Evolutionary conservation across 2,888 invertebrate species (phyloP).

Genomic region (Macroteleia sp.): DNA sequence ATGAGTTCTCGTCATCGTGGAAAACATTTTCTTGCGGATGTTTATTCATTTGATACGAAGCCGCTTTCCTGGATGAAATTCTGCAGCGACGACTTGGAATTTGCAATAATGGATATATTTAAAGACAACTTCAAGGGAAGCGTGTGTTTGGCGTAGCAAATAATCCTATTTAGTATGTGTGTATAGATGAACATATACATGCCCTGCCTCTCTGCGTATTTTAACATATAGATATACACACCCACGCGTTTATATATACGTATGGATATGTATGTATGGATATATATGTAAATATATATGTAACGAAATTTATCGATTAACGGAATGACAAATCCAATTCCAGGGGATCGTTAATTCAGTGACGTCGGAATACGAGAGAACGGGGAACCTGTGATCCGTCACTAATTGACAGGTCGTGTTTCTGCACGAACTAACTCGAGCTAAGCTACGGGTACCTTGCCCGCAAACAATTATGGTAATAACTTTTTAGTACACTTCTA

Average conservation of each 20-base stretch:
- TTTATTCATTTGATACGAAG: constrained; percentile 43
- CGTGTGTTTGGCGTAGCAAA: constrained; percentile 18
- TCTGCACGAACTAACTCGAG: constrained; percentile 46
- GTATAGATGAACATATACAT: background rate
- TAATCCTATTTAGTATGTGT: constrained; percentile 14
- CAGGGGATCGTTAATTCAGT: constrained; percentile 50
- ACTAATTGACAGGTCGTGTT: constrained; percentile 73
- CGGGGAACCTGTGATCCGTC: constrained; percentile 62
- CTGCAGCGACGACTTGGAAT: constrained; percentile 30
- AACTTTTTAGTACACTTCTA: constrained; percentile 40
- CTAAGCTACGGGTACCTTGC: constrained; percentile 20
- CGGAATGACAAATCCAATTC: constrained; percentile 50
- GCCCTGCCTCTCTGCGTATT: too few species aligned
- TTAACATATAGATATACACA: too few species aligned
- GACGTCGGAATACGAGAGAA: constrained; percentile 40
- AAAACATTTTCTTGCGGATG: constrained; percentile 39
- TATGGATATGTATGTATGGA: background rate
- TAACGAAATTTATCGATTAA: constrained; percentile 45
- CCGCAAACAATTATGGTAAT: constrained; percentile 56
- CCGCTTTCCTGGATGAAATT: constrained; percentile 39
- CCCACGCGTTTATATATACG: too few species aligned
- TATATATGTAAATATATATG: background rate
- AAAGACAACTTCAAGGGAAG: constrained; percentile 1
- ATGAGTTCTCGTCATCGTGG: constrained; percentile 33
- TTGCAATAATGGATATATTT: constrained; percentile 22